Evolutionary conservation across 1,140 invertebrate genomes (phyloP), one percentile per base, ranked within the genome.

Genomic region (Halesus radiatus): DNA sequence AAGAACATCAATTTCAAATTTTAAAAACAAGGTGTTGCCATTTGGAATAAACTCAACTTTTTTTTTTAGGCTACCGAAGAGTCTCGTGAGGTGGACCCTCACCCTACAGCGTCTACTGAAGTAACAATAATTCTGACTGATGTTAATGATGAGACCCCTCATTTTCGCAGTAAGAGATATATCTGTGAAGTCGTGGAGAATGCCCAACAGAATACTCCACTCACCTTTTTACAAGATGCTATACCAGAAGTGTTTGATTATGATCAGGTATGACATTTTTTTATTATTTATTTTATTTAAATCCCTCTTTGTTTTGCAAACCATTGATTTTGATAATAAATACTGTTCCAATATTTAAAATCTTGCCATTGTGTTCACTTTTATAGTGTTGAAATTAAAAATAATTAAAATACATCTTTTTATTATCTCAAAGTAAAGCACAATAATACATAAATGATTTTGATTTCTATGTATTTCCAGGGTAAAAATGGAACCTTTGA

Each of bases 51-150:
- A 4, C 26, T 29, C n/a, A 29, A 29, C 5, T 37, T 37, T 1
- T 37, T 37, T 4, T 37, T 88, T 29, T 83, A 95, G 93, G 94
- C 94, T 16, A 93, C 91, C 80, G 94, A 95, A 89, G 87, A 90
- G 89, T 94, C 83, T 87, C 92, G 81, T 85, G 88, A 79, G 85
- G 86, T 85, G 84, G 94, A 84, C 76, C 95, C 95, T 6, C 85
- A 92, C 22, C 95, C 95, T 0, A 94, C 92, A 72, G 93, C 94
- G 0, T 94, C 92, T 7, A 98, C 97, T 0, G 96, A 98, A 89
- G 94, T 98, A 0, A 98, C 97, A 0, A 93, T 99, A 45, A 96
- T 98, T 76, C 90, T 99, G 8, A 94, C 93, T n/a, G 98, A 99
- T 89, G 94, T 98, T 0, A 98, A 99, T 87, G 98, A 99, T 89